Evolutionary conservation across 37 sponge, comb jelly and placozoan species (phyloP).

Genomic region (Ianthella basta): DNA sequence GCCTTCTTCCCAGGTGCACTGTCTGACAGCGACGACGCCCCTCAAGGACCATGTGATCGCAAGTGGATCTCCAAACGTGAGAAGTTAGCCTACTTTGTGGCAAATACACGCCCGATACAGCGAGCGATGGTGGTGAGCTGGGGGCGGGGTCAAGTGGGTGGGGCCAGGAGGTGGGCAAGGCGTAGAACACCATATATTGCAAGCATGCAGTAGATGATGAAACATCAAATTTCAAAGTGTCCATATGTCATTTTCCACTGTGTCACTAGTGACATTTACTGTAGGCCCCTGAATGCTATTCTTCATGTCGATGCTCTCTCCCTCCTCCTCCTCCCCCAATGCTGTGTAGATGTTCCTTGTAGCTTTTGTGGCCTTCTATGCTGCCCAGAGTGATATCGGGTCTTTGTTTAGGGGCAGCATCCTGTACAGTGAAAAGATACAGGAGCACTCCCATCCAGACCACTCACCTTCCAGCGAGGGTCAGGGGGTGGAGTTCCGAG

Average conservation of each 20-base stretch:
- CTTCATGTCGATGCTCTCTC: background rate
- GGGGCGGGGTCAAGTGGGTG: background rate
- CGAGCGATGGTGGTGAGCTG: conserved; percentile 50
- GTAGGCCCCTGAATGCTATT: too few relatives aligned
- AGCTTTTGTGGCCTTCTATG: background rate
- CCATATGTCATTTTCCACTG: too few relatives aligned
- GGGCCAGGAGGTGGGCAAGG: too few relatives aligned
- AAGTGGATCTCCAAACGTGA: conserved; percentile 50
- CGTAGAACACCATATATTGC: background rate
- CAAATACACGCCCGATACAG: conserved; percentile 61
- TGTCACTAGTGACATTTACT: too few relatives aligned
- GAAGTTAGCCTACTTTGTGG: conserved; percentile 75
- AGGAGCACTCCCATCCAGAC: background rate
- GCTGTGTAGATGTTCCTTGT: background rate
- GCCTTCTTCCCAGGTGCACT: conserved; percentile 19
- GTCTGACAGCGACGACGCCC: background rate
- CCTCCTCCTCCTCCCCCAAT: background rate
- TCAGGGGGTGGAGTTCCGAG: background rate
- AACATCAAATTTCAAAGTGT: too few relatives aligned
- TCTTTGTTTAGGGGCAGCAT: background rate
- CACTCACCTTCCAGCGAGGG: background rate
- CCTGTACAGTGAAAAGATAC: background rate
- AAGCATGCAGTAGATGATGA: too few relatives aligned
- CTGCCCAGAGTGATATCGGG: background rate
- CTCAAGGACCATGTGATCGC: background rate